Evolutionary conservation across 1,140 invertebrate genomes (phyloP).

Genomic region (Goniozus legneri): DNA sequence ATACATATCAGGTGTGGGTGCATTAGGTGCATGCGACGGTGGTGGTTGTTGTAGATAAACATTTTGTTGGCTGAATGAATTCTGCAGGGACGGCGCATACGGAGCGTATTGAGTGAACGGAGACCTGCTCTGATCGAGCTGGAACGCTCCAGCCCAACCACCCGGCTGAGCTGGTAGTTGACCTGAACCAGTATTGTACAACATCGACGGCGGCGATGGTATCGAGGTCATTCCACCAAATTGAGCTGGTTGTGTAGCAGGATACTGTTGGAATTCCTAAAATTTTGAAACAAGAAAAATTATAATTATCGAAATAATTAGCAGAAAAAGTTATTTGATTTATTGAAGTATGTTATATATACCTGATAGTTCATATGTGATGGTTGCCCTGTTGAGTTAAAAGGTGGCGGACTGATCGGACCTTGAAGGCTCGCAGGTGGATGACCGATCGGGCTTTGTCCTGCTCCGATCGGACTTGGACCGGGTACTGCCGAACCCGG

Average conservation of each 20-base stretch:
- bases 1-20: constrained; percentile 74
- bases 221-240: constrained; percentile 76
- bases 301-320: constrained; percentile 26
- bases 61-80: constrained; percentile 66
- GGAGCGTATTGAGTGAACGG: constrained; percentile 67
- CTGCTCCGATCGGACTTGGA: constrained; percentile 51
- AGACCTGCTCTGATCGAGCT: constrained; percentile 61
- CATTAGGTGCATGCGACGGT: constrained; percentile 51
- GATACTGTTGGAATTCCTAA: constrained; percentile 50
- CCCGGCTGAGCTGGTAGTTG: constrained; percentile 69
- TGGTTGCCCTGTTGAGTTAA: constrained; percentile 54
- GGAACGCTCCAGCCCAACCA: constrained; percentile 72
- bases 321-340: neutral
- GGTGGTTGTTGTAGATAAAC: constrained; percentile 65
- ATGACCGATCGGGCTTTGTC: constrained; percentile 59
- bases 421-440: constrained; percentile 56
- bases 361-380: constrained; percentile 61
- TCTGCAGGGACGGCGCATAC: constrained; percentile 56
- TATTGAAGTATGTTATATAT: constrained; percentile 1
- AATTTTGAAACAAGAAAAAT: constrained; percentile 14
- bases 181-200: constrained; percentile 74
- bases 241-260: constrained; percentile 56
- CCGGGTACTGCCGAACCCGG: constrained; percentile 48
- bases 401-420: constrained; percentile 53
- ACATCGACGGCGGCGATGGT: constrained; percentile 75